Conservation (phyloP, 2,888 invertebrate genomes). For the Boloria selene region DNA sequence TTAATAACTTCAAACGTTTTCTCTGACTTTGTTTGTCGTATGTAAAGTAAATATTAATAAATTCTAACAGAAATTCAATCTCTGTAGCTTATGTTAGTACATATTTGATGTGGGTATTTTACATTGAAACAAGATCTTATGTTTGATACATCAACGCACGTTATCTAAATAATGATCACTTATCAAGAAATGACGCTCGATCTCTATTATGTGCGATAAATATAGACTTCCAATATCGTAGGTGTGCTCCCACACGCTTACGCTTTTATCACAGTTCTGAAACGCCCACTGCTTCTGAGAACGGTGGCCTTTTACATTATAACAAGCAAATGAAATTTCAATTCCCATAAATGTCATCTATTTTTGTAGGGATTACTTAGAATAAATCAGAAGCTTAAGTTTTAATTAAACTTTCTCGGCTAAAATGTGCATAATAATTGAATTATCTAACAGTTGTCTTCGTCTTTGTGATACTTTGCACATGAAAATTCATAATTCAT, state of each 20-base stretch:
- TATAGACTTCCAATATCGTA: slow-evolving; percentile 29
- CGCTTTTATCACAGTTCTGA: slow-evolving; percentile 27
- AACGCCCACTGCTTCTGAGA: slow-evolving; percentile 29
- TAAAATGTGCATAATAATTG: too few species aligned
- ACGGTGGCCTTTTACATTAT: slow-evolving; percentile 12
- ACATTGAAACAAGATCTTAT: slow-evolving; percentile 1
- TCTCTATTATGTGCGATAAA: slow-evolving; percentile 27
- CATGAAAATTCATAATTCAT: not conserved
- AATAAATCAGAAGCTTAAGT: not conserved
- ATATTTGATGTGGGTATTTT: too few species aligned
- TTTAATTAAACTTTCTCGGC: not conserved
- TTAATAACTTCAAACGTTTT: too few species aligned
- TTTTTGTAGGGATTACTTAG: not conserved
- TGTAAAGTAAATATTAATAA: too few species aligned
- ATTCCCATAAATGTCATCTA: slow-evolving; percentile 8
- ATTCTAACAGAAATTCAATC: too few species aligned
- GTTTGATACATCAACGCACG: not conserved
- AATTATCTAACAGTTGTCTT: not conserved
- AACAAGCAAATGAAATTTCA: slow-evolving; percentile 4
- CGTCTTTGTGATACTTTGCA: not conserved
- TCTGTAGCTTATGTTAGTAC: too few species aligned
- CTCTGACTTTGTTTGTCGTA: too few species aligned
- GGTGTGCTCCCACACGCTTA: slow-evolving; percentile 24
- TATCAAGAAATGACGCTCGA: slow-evolving; percentile 18
- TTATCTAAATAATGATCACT: slow-evolving; percentile 8